These are phyloP conservation scores for Rhynchomys soricoides DNA, from an alignment of 2,113 vertebrate genomes.

Conservation along the genomic window DNA sequence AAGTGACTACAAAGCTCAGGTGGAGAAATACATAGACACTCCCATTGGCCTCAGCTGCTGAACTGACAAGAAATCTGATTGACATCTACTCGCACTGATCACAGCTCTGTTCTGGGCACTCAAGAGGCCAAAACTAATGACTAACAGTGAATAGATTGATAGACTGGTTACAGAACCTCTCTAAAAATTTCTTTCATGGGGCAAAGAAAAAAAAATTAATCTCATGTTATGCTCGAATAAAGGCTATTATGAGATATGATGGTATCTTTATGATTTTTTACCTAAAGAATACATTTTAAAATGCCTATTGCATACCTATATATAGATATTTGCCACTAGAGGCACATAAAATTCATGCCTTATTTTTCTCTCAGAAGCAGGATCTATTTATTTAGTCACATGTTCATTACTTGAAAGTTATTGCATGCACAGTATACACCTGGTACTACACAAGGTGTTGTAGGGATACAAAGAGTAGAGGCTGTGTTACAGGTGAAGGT, in stretches of 20 bases:
- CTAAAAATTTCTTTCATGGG: conserved; percentile 6
- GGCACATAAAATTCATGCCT: not conserved
- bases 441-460: not conserved
- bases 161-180: not conserved
- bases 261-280: not conserved
- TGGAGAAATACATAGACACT: not conserved
- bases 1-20: not conserved
- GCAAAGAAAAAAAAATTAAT: not conserved
- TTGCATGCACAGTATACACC: not conserved
- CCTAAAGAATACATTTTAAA: conserved; percentile 30
- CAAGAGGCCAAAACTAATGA: not conserved
- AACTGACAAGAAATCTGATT: not conserved
- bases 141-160: not conserved
- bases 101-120: not conserved
- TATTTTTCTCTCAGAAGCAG: not conserved
- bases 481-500: not conserved
- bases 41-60: not conserved
- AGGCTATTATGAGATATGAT: not conserved
- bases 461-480: not conserved
- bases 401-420: not conserved
- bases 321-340: not conserved
- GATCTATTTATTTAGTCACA: not conserved
- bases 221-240: not conserved
- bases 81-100: not conserved
- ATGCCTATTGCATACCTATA: not conserved